Conservation (phyloP, 2,888 invertebrate species). For the Tenthredo livida region DNA sequence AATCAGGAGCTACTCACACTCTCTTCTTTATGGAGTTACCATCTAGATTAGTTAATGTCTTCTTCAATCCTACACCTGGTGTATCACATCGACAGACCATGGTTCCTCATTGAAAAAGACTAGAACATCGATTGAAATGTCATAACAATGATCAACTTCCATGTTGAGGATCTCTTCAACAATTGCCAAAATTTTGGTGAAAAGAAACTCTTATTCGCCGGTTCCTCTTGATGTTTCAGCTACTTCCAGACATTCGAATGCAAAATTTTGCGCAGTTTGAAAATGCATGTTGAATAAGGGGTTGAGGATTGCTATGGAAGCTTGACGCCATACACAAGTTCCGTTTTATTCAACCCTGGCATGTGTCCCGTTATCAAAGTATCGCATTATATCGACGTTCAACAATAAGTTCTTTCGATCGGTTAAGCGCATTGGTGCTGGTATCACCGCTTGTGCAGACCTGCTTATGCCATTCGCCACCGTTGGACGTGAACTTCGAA, state of each 20-base stretch:
- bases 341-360: background rate
- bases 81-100: background rate
- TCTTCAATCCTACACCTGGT: background rate
- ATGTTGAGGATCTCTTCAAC: background rate
- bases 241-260: background rate
- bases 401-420: constrained; percentile 16
- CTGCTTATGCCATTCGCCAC: background rate
- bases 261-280: background rate
- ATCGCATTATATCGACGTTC: background rate
- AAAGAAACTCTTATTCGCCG: no score
- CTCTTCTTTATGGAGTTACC: background rate
- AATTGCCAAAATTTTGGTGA: no score
- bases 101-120: background rate
- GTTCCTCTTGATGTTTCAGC: background rate
- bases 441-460: constrained; percentile 31
- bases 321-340: background rate
- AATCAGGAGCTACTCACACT: background rate
- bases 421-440: background rate
- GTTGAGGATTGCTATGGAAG: background rate
- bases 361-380: background rate
- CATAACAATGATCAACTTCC: background rate
- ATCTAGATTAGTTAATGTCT: constrained; percentile 9
- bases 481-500: constrained; percentile 20
- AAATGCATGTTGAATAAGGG: background rate
- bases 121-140: background rate